Evolutionary conservation across 2,888 invertebrate species (phyloP), one percentile per base, ranked within the genome.

Genomic region (Augochlorella aurata): DNA sequence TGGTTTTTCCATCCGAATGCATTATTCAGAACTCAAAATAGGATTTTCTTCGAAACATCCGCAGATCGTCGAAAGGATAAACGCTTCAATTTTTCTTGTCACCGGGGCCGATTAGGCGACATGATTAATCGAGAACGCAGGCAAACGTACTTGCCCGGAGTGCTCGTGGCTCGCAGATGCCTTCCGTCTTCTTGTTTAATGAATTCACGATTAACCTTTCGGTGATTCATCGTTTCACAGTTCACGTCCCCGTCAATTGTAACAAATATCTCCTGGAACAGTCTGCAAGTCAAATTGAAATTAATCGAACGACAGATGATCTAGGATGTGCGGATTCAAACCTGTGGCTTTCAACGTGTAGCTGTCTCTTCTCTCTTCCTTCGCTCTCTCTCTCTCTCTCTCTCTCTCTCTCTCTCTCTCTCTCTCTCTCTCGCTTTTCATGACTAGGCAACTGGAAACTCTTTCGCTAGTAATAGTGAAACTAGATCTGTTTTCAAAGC

Each of bases 131-230:
- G 68, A 44, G 52, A 38, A 68, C 44, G 52, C 54, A 65, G 68
- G 61, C 67, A 58, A 69, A 66, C 69, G 44, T 18, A n/a, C n/a
- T 38, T 67, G 16, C 16, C 29, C 21, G 45, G 61, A 45, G 66
- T 45, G 67, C 69, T 72, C 21, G 50, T 54, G 38, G 72, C 71
- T 79, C 71, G 76, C 44, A 77, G 71, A 29, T 61, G 21, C 65
- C 21, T 38, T 79, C 61, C 18, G 45, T 21, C 58, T 12, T 38
- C 58, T 71, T 69, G 74, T 72, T 50, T 73, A 70, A 83, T 85
- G 81, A 85, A 66, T 77, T 75, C 47, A 45, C 68, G 74, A 81
- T 83, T 83, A 85, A 81, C 74, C 74, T 21, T 63, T 54, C 65
- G 77, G 38, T 65, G 84, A 74, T 85, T 85, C 67, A 74, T 85